A percentile compares a stretch with the other conserved stretches of the same genome.
Evolutionary conservation across 2,888 invertebrate species (phyloP).

Genomic region (Tipula unca): DNA sequence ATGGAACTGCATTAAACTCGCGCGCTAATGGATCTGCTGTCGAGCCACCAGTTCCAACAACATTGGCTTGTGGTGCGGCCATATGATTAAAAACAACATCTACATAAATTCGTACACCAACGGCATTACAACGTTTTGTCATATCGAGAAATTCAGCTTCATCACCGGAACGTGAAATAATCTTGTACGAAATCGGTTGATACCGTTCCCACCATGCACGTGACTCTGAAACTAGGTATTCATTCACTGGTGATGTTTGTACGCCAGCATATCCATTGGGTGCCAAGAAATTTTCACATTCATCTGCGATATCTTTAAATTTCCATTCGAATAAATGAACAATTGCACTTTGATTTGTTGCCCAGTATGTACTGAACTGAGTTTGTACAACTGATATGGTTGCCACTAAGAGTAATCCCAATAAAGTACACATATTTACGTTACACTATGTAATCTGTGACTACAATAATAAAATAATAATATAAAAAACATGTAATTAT

Average conservation of each 20-base stretch:
- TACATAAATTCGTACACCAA: conserved; percentile 67
- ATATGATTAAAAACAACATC: conserved; percentile 75
- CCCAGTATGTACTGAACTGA: conserved; percentile 42
- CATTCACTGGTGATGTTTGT: conserved; percentile 46
- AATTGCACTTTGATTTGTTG: conserved; percentile 43
- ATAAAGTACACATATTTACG: not conserved
- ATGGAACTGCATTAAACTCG: conserved; percentile 50
- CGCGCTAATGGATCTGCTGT: conserved; percentile 43
- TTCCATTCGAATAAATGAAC: conserved; percentile 66
- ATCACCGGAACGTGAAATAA: conserved; percentile 64
- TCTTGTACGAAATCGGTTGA: conserved; percentile 67
- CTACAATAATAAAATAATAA: not conserved
- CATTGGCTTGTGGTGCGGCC: too few relatives aligned
- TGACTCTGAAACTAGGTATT: not conserved
- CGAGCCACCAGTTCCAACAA: too few relatives aligned
- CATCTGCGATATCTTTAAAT: conserved; percentile 59
- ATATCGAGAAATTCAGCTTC: conserved; percentile 61
- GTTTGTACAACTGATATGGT: not conserved
- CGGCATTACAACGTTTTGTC: conserved; percentile 67
- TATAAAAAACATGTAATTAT: not conserved
- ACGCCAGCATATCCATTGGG: conserved; percentile 58
- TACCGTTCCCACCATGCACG: conserved; percentile 82
- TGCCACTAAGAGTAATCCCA: not conserved
- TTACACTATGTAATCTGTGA: too few relatives aligned
- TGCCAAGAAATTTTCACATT: conserved; percentile 59